A percentile compares a stretch with the other conserved stretches of the same genome.
Evolutionary conservation across 35 echinoderm and acorn worm genomes (phyloP).

Genomic region (Diadema setosum): DNA sequence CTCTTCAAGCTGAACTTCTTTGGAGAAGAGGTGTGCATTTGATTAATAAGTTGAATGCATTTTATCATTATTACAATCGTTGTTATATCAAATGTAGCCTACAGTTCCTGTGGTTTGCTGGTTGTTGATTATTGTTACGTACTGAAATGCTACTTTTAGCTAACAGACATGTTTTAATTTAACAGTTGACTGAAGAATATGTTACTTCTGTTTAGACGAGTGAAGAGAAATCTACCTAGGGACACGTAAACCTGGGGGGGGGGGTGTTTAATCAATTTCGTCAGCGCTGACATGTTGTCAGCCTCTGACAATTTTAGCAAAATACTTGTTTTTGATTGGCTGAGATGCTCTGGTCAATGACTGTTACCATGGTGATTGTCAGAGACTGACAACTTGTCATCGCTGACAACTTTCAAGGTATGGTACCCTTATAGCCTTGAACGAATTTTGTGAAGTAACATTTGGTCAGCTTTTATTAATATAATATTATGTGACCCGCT

Average conservation of each 20-base stretch:
- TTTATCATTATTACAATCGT: neutral
- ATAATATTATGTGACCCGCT: too few species aligned
- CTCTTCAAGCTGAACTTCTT: constrained; percentile 96
- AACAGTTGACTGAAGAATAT: neutral
- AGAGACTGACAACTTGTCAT: too few species aligned
- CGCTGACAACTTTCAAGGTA: too few species aligned
- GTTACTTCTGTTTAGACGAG: neutral
- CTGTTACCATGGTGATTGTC: too few species aligned
- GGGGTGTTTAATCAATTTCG: neutral
- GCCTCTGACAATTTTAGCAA: too few species aligned
- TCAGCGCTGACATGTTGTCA: too few species aligned
- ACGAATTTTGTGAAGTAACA: too few species aligned
- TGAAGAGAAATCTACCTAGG: neutral
- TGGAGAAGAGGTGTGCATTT: constrained; percentile 76
- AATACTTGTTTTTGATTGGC: too few species aligned
- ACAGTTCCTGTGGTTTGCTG: neutral
- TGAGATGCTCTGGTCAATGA: too few species aligned
- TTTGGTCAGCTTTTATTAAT: too few species aligned
- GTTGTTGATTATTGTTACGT: neutral
- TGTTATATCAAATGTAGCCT: neutral
- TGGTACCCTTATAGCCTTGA: too few species aligned
- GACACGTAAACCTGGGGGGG: neutral
- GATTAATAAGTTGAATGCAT: neutral
- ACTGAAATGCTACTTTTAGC: neutral
- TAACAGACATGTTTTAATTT: neutral